Evolutionary conservation across 2,113 vertebrate species (phyloP), one percentile per base, ranked within the genome.

Genomic region (Sorex araneus): DNA sequence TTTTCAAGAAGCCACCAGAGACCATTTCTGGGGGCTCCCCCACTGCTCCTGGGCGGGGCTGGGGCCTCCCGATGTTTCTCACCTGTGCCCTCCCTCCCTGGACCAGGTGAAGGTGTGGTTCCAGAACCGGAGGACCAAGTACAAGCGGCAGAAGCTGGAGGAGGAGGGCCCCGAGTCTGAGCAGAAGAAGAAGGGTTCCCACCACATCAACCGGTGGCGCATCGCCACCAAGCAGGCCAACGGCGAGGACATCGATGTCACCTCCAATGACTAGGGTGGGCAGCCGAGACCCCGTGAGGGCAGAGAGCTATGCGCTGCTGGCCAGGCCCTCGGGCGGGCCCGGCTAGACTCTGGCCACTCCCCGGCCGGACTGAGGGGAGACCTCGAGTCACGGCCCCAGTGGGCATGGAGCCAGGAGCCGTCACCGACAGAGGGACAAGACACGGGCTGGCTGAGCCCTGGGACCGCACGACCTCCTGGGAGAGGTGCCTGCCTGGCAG

Each of bases 51-150:
- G 47, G 60, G 75, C 28, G 34, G 75, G 25, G 57, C 87, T 63
- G n/a, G 84, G 78, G 47, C 74, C 21, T 43, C 74, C 63, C 67
- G 81, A 70, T 47, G 87, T 94, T 75, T 89, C 96, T 96, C 79
- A 95, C 78, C 90, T 94, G 63, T 95, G 57, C 94, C 94, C 90
- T 96, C 95, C 94, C 77, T 95, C 90, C 94, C 93, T 0, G 91
- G 92, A 93, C 32, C 98, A 99, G 99, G 99, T 99, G 97, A 99
- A 99, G 97, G 99, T 99, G 69, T 99, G 99, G 99, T 99, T 99
- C 97, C 99, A 99, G 97, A 99, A 99, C 98, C 91, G 99, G 93
- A 96, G 99, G 97, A 99, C 99, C 73, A 99, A 99, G 95, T 99
- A 99, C 98, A 99, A 99, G 98, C 97, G 99, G 1, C 99, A 99